These are phyloP conservation scores for Philypnodon macrostomus DNA, from an alignment of 2,797 vertebrate genomes.

Conservation along the genomic window DNA sequence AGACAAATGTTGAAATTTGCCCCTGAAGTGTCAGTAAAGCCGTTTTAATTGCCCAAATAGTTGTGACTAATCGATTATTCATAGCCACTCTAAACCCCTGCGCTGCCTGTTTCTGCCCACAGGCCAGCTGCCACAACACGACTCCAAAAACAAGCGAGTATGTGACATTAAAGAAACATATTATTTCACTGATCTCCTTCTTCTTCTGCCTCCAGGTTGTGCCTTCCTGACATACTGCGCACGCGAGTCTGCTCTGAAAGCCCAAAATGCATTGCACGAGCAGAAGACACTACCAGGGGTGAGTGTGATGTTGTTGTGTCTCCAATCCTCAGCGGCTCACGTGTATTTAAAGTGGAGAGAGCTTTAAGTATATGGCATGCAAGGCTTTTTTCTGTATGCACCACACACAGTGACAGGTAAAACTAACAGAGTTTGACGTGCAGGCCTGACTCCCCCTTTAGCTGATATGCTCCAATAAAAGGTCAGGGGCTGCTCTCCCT, in stretches of 20 bases:
- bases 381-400: constrained; percentile 31
- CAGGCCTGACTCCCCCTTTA: constrained; percentile 57
- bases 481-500: constrained; percentile 61
- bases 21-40: background rate
- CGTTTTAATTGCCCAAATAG: constrained; percentile 6
- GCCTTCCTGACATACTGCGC: constrained; percentile 91
- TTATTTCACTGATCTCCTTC: constrained; percentile 19
- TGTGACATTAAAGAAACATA: constrained; percentile 25
- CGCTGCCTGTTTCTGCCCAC: constrained; percentile 18
- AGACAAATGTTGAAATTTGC: background rate
- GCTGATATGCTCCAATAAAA: constrained; percentile 65
- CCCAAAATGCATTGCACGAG: constrained; percentile 91
- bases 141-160: constrained; percentile 8
- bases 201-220: constrained; percentile 76
- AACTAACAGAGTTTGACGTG: constrained; percentile 63
- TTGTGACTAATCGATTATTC: constrained; percentile 14
- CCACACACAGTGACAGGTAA: constrained; percentile 32
- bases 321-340: constrained; percentile 15
- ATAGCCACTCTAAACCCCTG: constrained; percentile 22
- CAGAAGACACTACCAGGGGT: constrained; percentile 94
- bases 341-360: constrained; percentile 10
- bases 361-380: constrained; percentile 16
- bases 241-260: constrained; percentile 89
- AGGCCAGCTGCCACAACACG: constrained; percentile 21
- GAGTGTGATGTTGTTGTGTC: constrained; percentile 68